A percentile compares a stretch with the other conserved stretches of the same genome.
phyloP scores from a whole-genome alignment of 2,797 vertebrate genomes.

The Phrynocephalus vlangalii region DNA sequence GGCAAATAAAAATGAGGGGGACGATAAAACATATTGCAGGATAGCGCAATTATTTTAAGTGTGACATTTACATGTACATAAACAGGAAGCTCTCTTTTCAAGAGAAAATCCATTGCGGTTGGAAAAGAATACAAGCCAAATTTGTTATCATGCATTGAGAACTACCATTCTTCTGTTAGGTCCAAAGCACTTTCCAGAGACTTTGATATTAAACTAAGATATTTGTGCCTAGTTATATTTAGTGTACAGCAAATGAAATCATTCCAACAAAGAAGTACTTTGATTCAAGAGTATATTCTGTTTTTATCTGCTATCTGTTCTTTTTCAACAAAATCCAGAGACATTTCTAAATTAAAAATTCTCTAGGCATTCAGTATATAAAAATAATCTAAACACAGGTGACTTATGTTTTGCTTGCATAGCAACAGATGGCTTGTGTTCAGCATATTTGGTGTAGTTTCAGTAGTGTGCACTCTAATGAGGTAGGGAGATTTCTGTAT shows the following conservation, averaged over 20 bases:
- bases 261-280: neutral
- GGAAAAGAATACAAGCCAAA: conserved; percentile 38
- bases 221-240: conserved; percentile 8
- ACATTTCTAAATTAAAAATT: conserved; percentile 29
- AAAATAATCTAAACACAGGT: conserved; percentile 29
- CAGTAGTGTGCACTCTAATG: neutral
- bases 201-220: conserved; percentile 23
- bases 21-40: conserved; percentile 12
- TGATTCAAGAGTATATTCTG: neutral
- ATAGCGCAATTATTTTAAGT: conserved; percentile 22
- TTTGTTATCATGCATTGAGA: conserved; percentile 37
- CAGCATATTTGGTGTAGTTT: neutral
- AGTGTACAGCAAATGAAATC: conserved; percentile 14
- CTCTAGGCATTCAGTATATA: conserved; percentile 19
- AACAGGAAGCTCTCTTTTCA: conserved; percentile 42
- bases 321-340: conserved; percentile 6
- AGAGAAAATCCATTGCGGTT: conserved; percentile 35
- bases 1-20: neutral
- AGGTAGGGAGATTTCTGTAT: too few species aligned
- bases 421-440: neutral
- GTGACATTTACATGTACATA: conserved; percentile 27
- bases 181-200: conserved; percentile 37
- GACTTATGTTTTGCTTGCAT: conserved; percentile 8
- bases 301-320: conserved; percentile 30
- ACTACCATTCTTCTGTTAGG: conserved; percentile 35